Percentiles rank a stretch among this genome's conserved stretches.
Conservation (phyloP, 2,888 invertebrate species). For the Dendrolimus pini region DNA sequence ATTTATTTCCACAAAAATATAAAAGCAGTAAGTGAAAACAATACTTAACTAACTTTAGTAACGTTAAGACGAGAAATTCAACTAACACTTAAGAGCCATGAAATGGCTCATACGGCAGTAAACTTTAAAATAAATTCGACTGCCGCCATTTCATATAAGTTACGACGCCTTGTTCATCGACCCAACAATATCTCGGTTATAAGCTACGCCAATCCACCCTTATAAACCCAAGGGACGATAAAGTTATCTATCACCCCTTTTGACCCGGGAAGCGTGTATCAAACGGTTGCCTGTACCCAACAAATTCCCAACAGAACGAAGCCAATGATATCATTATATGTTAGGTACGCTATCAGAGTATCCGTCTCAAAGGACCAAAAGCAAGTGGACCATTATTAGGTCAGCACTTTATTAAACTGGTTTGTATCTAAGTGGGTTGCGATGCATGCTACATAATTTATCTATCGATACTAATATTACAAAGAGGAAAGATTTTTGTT, state of each 20-base stretch:
- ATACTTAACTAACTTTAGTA: no score
- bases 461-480: no score
- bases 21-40: no score
- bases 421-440: not conserved
- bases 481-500: no score
- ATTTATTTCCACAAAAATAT: no score
- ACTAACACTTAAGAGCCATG: no score
- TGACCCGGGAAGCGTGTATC: conserved; percentile 1
- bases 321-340: conserved; percentile 2
- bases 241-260: not conserved
- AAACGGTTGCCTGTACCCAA: conserved; percentile 2
- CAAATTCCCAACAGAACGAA: conserved; percentile 2
- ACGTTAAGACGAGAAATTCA: no score
- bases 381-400: not conserved
- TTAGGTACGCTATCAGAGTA: not conserved
- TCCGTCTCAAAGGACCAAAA: not conserved
- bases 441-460: no score
- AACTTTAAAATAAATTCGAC: no score
- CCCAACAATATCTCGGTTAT: not conserved
- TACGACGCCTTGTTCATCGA: not conserved
- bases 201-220: not conserved
- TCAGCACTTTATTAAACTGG: not conserved
- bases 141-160: not conserved
- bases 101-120: no score
- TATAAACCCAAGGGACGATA: not conserved